These are phyloP conservation scores for Platalea minor DNA, from an alignment of 2,797 vertebrate genomes.

Conservation along the genomic window DNA sequence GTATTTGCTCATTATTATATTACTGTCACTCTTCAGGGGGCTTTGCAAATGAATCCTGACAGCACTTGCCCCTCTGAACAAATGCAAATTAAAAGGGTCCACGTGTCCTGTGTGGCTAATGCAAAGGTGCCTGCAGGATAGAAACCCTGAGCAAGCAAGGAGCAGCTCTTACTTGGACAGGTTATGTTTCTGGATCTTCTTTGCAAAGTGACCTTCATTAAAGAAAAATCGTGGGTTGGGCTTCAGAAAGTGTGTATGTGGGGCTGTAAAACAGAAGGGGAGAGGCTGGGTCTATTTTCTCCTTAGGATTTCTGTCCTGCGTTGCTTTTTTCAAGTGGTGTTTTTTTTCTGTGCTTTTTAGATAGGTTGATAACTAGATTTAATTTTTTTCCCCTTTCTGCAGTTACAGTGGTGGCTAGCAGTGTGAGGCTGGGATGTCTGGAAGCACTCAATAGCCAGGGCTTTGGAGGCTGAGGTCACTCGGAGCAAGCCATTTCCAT, in stretches of 20 bases:
- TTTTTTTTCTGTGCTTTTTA: not conserved
- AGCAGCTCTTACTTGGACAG: not conserved
- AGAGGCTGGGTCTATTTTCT: not conserved
- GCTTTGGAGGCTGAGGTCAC: not conserved
- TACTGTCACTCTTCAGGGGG: not conserved
- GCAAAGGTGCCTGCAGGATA: not conserved
- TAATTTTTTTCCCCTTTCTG: not conserved
- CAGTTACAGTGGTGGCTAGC: not conserved
- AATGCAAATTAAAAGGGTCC: not conserved
- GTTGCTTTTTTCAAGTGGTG: not conserved
- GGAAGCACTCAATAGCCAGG: not conserved
- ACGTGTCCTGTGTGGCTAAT: accelerated
- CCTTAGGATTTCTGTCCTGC: not conserved
- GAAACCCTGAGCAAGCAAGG: not conserved
- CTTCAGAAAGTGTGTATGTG: not conserved
- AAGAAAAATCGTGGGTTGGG: not conserved
- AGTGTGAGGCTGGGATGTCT: not conserved
- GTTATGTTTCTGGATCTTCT: not conserved
- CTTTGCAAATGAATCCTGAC: not conserved
- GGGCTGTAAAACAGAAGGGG: not conserved
- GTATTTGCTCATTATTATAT: not conserved
- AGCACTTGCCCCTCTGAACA: not conserved
- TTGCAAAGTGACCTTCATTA: not conserved
- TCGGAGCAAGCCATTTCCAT: not conserved
- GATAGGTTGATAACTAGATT: accelerated